These are phyloP conservation scores for Ctenosaura bakeri DNA, from an alignment of 2,797 vertebrate species.

Conservation along the genomic window DNA sequence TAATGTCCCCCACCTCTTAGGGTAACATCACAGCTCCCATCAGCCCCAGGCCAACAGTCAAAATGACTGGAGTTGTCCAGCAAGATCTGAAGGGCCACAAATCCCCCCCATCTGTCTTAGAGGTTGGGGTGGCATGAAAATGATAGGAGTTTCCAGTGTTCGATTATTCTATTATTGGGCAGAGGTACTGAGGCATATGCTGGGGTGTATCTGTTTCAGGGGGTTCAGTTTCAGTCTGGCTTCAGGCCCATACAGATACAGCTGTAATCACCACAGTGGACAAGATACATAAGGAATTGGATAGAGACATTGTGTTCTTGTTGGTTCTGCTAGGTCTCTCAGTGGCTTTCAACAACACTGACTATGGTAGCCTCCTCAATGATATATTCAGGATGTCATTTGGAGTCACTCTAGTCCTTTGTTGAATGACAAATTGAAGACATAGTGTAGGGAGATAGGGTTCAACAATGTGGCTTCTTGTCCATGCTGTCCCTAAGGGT, in stretches of 20 bases:
- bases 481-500: neutral
- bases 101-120: neutral
- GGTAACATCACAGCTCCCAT: neutral
- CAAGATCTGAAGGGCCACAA: neutral
- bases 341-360: neutral
- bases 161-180: neutral
- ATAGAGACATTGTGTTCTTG: neutral
- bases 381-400: neutral
- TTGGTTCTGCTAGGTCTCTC: neutral
- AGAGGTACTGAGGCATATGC: neutral
- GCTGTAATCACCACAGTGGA: neutral
- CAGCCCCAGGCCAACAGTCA: neutral
- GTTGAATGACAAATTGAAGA: neutral
- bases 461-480: neutral
- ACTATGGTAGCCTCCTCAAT: neutral
- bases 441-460: neutral
- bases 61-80: neutral
- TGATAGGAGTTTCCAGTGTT: neutral
- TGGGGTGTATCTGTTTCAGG: neutral
- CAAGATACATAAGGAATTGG: neutral
- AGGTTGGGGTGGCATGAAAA: neutral
- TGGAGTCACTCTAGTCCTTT: neutral
- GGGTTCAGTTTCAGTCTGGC: neutral
- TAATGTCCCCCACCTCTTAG: too few species aligned
- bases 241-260: neutral